phyloP scores from a whole-genome alignment of 2,797 vertebrate genomes.

The Ctenosaura bakeri region DNA sequence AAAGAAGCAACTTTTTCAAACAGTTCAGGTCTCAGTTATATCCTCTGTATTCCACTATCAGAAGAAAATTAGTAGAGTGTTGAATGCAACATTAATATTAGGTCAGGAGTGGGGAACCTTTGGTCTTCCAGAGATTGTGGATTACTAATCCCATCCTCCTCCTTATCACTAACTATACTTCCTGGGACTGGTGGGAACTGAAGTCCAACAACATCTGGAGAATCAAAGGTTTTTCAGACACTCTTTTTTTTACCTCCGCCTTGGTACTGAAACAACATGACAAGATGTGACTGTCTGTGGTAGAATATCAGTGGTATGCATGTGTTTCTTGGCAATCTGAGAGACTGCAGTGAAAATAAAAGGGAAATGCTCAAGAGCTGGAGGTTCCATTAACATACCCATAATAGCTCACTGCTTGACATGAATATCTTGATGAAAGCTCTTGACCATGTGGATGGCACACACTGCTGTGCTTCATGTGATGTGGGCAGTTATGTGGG shows the following conservation, averaged over 20 bases:
- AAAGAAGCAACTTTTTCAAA: too few relatives aligned
- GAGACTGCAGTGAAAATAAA: conserved; percentile 3
- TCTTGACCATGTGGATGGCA: neutral
- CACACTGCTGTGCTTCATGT: neutral
- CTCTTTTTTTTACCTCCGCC: too few relatives aligned
- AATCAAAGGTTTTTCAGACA: neutral
- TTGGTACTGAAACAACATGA: too few relatives aligned
- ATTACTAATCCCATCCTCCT: too few relatives aligned
- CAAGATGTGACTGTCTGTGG: neutral
- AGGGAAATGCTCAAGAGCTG: neutral
- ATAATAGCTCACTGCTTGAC: neutral
- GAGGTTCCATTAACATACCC: neutral
- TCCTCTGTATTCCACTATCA: neutral
- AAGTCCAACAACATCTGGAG: neutral
- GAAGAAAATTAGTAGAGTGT: conserved; percentile 33
- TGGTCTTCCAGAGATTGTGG: neutral
- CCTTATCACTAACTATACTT: neutral
- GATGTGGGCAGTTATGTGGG: neutral
- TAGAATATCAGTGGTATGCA: neutral
- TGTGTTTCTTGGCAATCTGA: conserved; percentile 16
- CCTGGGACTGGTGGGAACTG: neutral
- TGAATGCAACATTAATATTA: conserved; percentile 16
- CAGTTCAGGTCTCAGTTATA: too few relatives aligned
- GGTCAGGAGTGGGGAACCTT: too few relatives aligned
- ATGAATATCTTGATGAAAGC: neutral